Evolutionary conservation across 2,888 invertebrate genomes (phyloP).

Genomic region (Scotopteryx bipunctaria): DNA sequence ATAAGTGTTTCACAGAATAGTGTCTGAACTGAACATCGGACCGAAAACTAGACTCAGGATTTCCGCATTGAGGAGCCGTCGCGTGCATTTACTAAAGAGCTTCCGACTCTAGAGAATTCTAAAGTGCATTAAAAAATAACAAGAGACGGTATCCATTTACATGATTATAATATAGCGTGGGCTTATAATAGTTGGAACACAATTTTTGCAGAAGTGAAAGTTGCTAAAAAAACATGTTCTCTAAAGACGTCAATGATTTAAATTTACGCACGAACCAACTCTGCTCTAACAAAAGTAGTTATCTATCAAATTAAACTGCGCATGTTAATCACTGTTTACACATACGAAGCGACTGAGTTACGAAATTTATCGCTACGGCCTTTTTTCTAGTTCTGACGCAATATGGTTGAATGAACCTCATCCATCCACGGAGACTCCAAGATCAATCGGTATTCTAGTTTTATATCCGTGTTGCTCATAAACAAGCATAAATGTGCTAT

Average conservation of each 20-base stretch:
- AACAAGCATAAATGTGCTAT: slow-evolving; percentile 31
- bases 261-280: slow-evolving; percentile 14
- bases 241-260: slow-evolving; percentile 20
- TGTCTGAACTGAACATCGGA: slow-evolving; percentile 22
- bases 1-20: slow-evolving; percentile 14
- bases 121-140: slow-evolving; percentile 23
- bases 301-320: slow-evolving; percentile 29
- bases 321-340: slow-evolving; percentile 35
- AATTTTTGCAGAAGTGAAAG: slow-evolving; percentile 8
- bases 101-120: slow-evolving; percentile 28
- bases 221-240: slow-evolving; percentile 14
- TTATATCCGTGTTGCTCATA: slow-evolving; percentile 34
- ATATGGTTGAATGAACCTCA: slow-evolving; percentile 41
- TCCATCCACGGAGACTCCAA: slow-evolving; percentile 27
- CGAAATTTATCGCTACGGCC: slow-evolving; percentile 30
- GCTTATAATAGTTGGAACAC: not conserved
- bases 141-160: slow-evolving; percentile 7
- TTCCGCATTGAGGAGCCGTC: slow-evolving; percentile 29
- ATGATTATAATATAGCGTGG: not conserved
- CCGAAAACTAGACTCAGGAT: slow-evolving; percentile 25
- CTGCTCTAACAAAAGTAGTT: slow-evolving; percentile 24
- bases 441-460: slow-evolving; percentile 34
- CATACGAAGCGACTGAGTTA: slow-evolving; percentile 27
- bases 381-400: slow-evolving; percentile 39
- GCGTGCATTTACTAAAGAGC: slow-evolving; percentile 35